These are phyloP conservation scores for Pogonomyrmex barbatus DNA, from an alignment of 1,140 invertebrate species.

Conservation along the genomic window DNA sequence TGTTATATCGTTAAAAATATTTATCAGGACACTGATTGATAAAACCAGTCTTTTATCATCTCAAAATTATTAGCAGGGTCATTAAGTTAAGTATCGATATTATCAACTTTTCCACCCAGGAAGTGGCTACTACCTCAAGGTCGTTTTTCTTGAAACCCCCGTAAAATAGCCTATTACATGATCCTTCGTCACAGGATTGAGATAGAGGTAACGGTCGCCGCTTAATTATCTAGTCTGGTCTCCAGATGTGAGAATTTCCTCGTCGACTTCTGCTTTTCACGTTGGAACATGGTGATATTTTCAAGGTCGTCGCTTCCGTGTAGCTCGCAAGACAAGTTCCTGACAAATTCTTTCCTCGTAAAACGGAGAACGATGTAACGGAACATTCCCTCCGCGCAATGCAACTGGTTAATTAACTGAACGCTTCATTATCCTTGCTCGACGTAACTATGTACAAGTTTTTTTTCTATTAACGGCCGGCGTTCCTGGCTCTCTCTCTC, in stretches of 20 bases:
- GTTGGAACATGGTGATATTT: background rate
- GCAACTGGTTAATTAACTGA: slow-evolving; percentile 32
- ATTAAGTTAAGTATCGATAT: background rate
- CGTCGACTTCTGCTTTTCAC: slow-evolving; percentile 1
- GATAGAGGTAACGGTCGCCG: slow-evolving; percentile 32
- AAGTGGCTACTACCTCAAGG: background rate
- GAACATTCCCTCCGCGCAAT: slow-evolving; percentile 12
- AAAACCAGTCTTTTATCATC: background rate
- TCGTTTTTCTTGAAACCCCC: slow-evolving; percentile 25
- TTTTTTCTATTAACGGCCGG: background rate
- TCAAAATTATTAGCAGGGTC: slow-evolving; percentile 13
- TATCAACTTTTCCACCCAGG: background rate
- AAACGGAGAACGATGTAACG: slow-evolving; percentile 41
- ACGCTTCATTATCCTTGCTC: slow-evolving; percentile 4
- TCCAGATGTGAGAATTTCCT: slow-evolving; percentile 38
- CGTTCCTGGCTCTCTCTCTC: no score
- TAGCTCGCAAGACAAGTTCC: slow-evolving; percentile 22
- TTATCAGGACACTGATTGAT: background rate
- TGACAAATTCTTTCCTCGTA: slow-evolving; percentile 29
- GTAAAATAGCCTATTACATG: slow-evolving; percentile 9
- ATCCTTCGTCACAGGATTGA: background rate
- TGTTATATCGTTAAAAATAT: no score
- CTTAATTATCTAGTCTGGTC: slow-evolving; percentile 38
- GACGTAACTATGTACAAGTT: background rate
- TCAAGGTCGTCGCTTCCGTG: slow-evolving; percentile 40